These are phyloP conservation scores for Abramis brama DNA, from an alignment of 2,113 vertebrate genomes.

Conservation along the genomic window DNA sequence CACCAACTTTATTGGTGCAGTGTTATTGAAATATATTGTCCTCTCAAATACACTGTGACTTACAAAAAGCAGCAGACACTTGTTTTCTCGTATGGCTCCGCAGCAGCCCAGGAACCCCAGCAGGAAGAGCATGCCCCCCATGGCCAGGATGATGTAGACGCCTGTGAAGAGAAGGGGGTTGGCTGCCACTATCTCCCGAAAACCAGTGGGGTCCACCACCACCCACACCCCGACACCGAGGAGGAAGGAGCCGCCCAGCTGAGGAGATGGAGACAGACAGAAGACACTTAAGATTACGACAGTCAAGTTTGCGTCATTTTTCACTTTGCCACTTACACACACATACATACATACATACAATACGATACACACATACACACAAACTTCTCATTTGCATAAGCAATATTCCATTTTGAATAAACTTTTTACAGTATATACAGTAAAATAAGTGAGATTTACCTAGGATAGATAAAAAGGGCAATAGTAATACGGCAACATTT, in stretches of 20 bases:
- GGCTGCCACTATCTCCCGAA: slow-evolving; percentile 91
- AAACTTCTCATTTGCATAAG: not conserved
- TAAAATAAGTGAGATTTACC: not conserved
- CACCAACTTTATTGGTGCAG: too few relatives aligned
- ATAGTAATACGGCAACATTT: not conserved
- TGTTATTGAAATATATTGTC: not conserved
- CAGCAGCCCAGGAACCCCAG: slow-evolving; percentile 97
- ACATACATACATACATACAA: too few relatives aligned
- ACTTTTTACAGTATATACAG: not conserved
- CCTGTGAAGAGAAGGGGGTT: slow-evolving; percentile 91
- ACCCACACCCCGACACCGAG: slow-evolving; percentile 93
- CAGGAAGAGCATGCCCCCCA: slow-evolving; percentile 93
- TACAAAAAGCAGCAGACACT: slow-evolving; percentile 94
- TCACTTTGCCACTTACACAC: not conserved
- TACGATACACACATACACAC: too few relatives aligned
- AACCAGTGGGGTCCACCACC: slow-evolving; percentile 91
- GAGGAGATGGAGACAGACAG: slow-evolving; percentile 38
- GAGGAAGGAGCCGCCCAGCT: slow-evolving; percentile 92
- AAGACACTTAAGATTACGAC: not conserved
- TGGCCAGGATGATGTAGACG: slow-evolving; percentile 89
- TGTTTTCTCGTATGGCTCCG: slow-evolving; percentile 93
- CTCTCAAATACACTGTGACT: slow-evolving; percentile 66
- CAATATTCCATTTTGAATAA: not conserved
- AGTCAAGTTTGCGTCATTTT: not conserved
- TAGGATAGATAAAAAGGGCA: not conserved